Percentiles rank a stretch among this genome's conserved stretches.
Evolutionary conservation across 1,140 invertebrate species (phyloP).

Genomic region (Galleria mellonella): DNA sequence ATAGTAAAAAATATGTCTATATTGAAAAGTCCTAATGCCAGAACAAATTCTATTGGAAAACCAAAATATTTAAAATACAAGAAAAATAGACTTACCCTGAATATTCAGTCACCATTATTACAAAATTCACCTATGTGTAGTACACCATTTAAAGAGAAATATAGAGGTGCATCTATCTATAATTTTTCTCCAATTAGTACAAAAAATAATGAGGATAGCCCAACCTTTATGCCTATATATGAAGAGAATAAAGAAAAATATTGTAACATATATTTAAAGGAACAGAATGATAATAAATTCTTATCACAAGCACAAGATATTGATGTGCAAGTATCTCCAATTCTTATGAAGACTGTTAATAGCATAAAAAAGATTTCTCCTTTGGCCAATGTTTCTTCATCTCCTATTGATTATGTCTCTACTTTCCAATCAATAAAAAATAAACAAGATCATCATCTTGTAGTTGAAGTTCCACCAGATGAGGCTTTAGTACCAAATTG

Average conservation of each 20-base stretch:
- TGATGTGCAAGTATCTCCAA: no score
- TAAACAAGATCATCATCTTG: no score
- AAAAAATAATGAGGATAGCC: constrained; percentile 17
- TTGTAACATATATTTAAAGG: constrained; percentile 6
- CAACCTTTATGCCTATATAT: constrained; percentile 12
- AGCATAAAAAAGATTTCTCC: no score
- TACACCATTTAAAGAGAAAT: constrained; percentile 52
- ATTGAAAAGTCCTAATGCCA: constrained; percentile 13
- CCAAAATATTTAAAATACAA: background rate
- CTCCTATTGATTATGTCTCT: no score
- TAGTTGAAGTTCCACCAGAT: background rate
- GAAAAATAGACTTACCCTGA: constrained; percentile 18
- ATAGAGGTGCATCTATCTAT: constrained; percentile 51
- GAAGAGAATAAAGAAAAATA: constrained; percentile 14
- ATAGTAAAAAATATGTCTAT: constrained; percentile 37
- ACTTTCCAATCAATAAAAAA: no score
- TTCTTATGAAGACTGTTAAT: no score
- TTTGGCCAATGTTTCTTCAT: no score
- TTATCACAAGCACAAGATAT: background rate
- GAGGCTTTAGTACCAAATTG: background rate
- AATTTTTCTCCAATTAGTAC: constrained; percentile 48
- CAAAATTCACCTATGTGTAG: constrained; percentile 46
- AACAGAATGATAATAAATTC: background rate
- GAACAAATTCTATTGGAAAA: background rate
- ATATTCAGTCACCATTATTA: constrained; percentile 16